Evolutionary conservation across 1,140 invertebrate genomes (phyloP).

Genomic region (Heliconius melpomene): DNA sequence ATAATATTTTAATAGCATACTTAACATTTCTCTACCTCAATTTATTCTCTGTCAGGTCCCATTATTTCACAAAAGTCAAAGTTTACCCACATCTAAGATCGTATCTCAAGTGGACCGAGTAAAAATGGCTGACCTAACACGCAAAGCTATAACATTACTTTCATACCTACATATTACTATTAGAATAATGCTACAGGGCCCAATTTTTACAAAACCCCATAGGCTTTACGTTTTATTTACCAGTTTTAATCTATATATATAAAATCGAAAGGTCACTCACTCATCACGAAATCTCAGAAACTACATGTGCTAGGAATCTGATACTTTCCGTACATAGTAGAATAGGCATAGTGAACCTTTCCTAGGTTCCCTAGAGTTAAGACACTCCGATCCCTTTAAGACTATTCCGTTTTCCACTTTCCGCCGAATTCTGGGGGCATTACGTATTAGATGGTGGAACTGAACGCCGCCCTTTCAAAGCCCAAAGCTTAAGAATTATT

Average conservation of each 20-base stretch:
- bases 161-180: not conserved
- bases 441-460: too few species aligned
- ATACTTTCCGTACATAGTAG: too few species aligned
- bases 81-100: conserved; percentile 20
- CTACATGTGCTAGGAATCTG: too few species aligned
- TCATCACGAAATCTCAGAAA: too few species aligned
- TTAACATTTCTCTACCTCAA: not conserved
- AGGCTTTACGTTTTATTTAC: not conserved
- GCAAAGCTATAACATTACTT: conserved; percentile 15
- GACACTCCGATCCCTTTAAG: too few species aligned
- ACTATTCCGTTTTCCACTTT: too few species aligned
- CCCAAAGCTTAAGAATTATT: not conserved
- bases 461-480: not conserved
- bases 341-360: too few species aligned
- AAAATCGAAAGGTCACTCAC: too few species aligned
- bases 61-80: conserved; percentile 43
- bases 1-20: not conserved
- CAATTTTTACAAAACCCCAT: not conserved
- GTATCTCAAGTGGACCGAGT: conserved; percentile 15
- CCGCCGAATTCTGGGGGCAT: too few species aligned
- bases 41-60: conserved; percentile 18
- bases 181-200: not conserved
- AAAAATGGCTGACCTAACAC: conserved; percentile 31
- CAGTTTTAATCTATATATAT: too few species aligned
- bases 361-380: too few species aligned